These are phyloP conservation scores for Perccottus glenii DNA, from an alignment of 2,113 vertebrate species.

Conservation along the genomic window DNA sequence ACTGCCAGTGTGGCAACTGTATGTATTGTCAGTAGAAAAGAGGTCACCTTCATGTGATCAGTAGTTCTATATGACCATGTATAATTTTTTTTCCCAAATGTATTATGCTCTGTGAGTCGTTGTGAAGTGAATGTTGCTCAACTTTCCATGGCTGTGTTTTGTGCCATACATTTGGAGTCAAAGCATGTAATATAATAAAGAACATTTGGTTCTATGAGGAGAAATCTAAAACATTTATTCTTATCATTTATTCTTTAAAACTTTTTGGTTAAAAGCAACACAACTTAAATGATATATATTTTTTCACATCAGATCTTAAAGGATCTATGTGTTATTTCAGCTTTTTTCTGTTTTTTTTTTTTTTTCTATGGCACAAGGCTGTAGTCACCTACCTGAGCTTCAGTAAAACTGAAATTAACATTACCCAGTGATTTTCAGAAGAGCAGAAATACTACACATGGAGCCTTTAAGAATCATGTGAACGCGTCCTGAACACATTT, in stretches of 20 bases:
- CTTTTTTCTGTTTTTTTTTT: too few species aligned
- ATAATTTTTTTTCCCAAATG: conserved; percentile 72
- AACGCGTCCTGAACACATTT: background rate
- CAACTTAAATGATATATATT: too few species aligned
- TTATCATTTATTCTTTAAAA: background rate
- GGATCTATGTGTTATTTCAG: conserved; percentile 54
- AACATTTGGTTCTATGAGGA: conserved; percentile 76
- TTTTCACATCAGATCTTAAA: conserved; percentile 36
- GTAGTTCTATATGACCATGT: conserved; percentile 68
- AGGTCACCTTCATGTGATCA: conserved; percentile 51
- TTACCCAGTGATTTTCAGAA: conserved; percentile 1
- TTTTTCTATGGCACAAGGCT: fast-evolving
- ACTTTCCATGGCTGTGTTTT: conserved; percentile 92
- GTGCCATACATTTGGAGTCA: conserved; percentile 89
- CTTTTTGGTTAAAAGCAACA: background rate
- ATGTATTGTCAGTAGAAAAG: conserved; percentile 73
- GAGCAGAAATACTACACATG: conserved; percentile 42
- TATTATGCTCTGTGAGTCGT: conserved; percentile 78
- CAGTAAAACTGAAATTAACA: too few species aligned
- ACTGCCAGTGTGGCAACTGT: background rate
- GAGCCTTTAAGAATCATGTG: conserved; percentile 39
- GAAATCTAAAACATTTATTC: conserved; percentile 67
- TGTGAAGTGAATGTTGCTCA: conserved; percentile 75
- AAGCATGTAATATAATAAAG: conserved; percentile 97
- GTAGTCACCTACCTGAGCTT: too few species aligned